Evolutionary conservation across 2,113 vertebrate species (phyloP).

Genomic region (Sinocyclocheilus rhinocerous): DNA sequence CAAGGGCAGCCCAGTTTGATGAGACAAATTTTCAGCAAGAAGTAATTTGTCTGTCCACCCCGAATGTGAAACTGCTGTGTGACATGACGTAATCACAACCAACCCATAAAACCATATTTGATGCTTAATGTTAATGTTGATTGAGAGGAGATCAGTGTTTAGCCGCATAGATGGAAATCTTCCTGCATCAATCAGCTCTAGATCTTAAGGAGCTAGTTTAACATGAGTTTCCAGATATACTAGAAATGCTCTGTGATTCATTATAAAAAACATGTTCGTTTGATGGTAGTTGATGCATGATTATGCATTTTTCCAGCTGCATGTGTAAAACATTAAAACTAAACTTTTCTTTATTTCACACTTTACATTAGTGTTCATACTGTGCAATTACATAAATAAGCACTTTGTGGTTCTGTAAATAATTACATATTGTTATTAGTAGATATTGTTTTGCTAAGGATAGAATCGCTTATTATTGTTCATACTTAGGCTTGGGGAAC

Average conservation of each 20-base stretch:
- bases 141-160: background rate
- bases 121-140: background rate
- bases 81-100: background rate
- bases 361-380: background rate
- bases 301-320: background rate
- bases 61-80: background rate
- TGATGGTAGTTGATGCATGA: background rate
- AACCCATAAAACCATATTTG: background rate
- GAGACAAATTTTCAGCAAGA: background rate
- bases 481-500: too few species aligned
- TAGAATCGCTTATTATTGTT: background rate
- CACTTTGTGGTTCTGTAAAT: background rate
- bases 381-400: background rate
- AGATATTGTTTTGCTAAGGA: background rate
- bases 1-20: background rate
- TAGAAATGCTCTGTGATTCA: constrained; percentile 12
- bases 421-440: background rate
- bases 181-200: background rate
- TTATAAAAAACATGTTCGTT: background rate
- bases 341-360: background rate
- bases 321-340: background rate
- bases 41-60: background rate
- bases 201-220: background rate
- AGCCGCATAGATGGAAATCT: too few species aligned
- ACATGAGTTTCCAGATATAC: too few species aligned